Evolutionary conservation across 1,140 invertebrate genomes (phyloP), one percentile per base, ranked within the genome.

Genomic region (Pseudomyrmex dendroicus): DNA sequence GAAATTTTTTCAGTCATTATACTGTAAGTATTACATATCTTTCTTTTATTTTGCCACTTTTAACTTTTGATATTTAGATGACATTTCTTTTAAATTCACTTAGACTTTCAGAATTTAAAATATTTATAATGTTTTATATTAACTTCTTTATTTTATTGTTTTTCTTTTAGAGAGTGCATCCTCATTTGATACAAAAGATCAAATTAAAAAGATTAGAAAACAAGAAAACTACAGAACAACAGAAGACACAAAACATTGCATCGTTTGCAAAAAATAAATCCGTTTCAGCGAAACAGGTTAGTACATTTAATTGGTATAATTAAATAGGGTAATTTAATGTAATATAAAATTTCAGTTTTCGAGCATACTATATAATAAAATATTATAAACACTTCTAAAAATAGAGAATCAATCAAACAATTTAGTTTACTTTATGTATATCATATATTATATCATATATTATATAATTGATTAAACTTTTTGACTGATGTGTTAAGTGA

Each of bases 1-100:
- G 52, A 59, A 73, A 59, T 9, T 73, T 73, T 59, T 15, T 73
- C 12, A 73, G 56, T 73, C 70, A 73, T 59, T 73, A 25, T 25
- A 25, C 25, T 25, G 25, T 25, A 25, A 25, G 25, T 25, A 25
- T 25, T 25, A 25, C 3, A 25, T 25, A 25, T 25, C 2, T 0
- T 25, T 25, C 2, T 25, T 25, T 25, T 25, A 25, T 25, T 25
- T 25, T 25, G 25, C 25, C 3, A 25, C 3, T 63, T 62, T 35
- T 62, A 3, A 63, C 22, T 61, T 61, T 12, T 63, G 15, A 2
- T 44, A 25, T n/a, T 63, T 63, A 62, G 15, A 62, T 35, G 5
- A 5, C 35, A 35, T 35, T 35, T 35, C 7, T 35, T 35, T 35
- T 35, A 35, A 35, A 35, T 64, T 64, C 35, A 44, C n/a, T 64